phyloP scores from a whole-genome alignment of 2,113 vertebrate species.

The Mastomys coucha region DNA sequence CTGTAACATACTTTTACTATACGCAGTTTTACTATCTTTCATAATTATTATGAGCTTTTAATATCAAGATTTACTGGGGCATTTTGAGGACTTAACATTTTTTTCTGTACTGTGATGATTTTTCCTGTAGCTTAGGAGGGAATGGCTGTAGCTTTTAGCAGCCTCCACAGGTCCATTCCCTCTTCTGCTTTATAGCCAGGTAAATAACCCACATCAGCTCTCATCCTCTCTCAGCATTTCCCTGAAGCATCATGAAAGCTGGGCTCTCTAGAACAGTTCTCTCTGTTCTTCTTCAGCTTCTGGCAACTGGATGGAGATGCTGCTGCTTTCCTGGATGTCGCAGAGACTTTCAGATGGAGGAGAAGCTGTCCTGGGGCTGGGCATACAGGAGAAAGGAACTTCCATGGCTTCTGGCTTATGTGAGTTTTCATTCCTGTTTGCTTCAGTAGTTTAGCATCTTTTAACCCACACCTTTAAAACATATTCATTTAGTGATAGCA shows the following conservation, averaged over 20 bases:
- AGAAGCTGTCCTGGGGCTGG: neutral
- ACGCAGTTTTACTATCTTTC: neutral
- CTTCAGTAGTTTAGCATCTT: neutral
- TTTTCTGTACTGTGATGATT: neutral
- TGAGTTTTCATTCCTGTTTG: neutral
- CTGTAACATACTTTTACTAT: neutral
- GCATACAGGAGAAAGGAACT: neutral
- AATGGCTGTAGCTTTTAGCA: neutral
- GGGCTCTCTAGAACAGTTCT: neutral
- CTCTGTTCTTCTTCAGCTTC: neutral
- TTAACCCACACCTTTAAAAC: neutral
- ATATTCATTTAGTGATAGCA: neutral
- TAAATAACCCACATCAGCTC: neutral
- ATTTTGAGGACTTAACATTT: neutral
- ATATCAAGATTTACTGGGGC: neutral
- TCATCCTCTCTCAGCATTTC: neutral
- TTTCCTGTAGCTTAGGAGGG: neutral
- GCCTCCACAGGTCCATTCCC: accelerated
- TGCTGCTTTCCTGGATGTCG: neutral
- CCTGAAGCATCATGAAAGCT: neutral
- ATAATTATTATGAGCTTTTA: neutral
- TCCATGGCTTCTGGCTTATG: neutral
- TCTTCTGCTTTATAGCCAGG: neutral
- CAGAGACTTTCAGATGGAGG: neutral
- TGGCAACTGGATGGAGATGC: neutral